phyloP scores from a whole-genome alignment of 2,888 invertebrate genomes.

The Idaea aversata region DNA sequence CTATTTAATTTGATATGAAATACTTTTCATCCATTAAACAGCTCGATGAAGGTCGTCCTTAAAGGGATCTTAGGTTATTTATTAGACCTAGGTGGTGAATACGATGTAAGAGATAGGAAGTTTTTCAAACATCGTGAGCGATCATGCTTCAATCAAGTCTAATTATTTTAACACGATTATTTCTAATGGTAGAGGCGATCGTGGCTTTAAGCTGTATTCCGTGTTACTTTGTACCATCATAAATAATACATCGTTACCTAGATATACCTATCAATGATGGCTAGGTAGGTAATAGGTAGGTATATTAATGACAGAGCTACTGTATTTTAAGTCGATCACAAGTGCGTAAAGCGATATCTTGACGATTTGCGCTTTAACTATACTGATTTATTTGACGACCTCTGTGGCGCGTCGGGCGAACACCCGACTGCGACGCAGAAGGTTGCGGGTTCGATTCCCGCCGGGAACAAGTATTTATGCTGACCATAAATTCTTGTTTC shows the following conservation, averaged over 20 bases:
- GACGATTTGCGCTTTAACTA: too few species aligned
- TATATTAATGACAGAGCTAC: not conserved
- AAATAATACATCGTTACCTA: not conserved
- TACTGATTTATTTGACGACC: too few species aligned
- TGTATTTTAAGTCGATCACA: not conserved
- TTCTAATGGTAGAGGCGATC: not conserved
- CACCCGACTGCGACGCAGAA: too few species aligned
- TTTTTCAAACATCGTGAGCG: constrained; percentile 21
- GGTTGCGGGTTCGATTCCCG: too few species aligned
- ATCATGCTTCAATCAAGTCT: constrained; percentile 41
- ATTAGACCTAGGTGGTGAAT: not conserved
- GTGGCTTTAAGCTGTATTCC: not conserved
- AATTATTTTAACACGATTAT: constrained; percentile 25
- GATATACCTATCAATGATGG: not conserved
- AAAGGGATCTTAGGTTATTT: constrained; percentile 5
- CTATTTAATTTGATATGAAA: too few species aligned
- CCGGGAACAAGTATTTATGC: too few species aligned
- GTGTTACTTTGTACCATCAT: constrained; percentile 2
- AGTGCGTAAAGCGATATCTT: not conserved
- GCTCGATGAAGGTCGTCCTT: too few species aligned
- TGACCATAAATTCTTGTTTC: too few species aligned
- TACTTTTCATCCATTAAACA: too few species aligned
- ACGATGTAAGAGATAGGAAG: not conserved
- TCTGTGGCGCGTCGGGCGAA: too few species aligned
- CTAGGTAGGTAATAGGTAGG: not conserved